A percentile compares a stretch with the other conserved stretches of the same genome.
Conservation (phyloP, 2,797 vertebrate genomes). For the Otolemur crassicaudatus region DNA sequence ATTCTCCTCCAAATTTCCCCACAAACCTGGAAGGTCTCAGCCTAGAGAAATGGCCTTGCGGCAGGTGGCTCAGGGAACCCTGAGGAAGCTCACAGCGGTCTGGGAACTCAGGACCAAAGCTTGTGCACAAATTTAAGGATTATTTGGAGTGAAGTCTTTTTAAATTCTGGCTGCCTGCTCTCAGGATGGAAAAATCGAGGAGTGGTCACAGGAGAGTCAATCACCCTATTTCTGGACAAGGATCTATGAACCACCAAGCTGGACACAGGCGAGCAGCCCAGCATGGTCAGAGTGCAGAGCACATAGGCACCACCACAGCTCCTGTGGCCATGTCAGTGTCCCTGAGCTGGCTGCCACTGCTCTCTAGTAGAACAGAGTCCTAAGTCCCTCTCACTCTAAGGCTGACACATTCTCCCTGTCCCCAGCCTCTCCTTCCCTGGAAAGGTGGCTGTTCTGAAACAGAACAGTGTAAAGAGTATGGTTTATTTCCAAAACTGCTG, state of each 20-base stretch:
- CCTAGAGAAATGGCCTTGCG: background rate
- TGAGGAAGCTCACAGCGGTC: background rate
- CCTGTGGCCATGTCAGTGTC: too few relatives aligned
- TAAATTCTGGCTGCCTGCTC: background rate
- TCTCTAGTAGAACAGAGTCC: background rate
- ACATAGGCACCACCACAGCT: too few relatives aligned
- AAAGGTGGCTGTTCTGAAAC: background rate
- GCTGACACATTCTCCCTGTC: background rate
- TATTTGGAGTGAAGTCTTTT: background rate
- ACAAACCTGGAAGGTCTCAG: background rate
- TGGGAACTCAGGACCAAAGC: background rate
- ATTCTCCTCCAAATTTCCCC: background rate
- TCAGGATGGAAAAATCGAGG: background rate
- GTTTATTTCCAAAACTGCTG: background rate
- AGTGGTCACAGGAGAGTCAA: background rate
- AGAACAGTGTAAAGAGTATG: accelerated
- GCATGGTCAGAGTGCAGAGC: background rate
- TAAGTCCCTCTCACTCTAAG: background rate
- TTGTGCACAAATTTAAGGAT: background rate
- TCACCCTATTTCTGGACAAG: background rate
- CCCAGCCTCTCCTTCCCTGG: background rate
- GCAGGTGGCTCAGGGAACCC: background rate
- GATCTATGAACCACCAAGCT: background rate
- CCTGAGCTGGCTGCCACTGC: background rate
- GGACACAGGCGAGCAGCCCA: background rate